A percentile compares a stretch with the other conserved stretches of the same genome.
These are phyloP conservation scores for Eidolon helvum DNA, from an alignment of 2,113 vertebrate species.

Conservation along the genomic window DNA sequence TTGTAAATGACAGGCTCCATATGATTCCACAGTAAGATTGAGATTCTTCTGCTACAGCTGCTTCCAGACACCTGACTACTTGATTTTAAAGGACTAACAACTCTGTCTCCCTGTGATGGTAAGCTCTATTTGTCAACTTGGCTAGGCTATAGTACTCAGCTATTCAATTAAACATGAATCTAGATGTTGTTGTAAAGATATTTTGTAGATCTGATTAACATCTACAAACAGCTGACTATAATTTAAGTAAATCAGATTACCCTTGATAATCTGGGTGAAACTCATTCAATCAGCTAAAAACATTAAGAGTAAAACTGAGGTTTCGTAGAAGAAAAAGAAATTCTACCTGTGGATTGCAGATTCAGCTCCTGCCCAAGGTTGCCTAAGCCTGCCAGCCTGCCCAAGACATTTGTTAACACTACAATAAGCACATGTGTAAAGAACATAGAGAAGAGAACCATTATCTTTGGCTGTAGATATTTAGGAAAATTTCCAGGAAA, in stretches of 20 bases:
- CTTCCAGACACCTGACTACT: neutral
- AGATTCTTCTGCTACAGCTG: neutral
- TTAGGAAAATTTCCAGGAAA: neutral
- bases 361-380: neutral
- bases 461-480: neutral
- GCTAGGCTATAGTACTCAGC: neutral
- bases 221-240: neutral
- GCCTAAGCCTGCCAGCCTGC: neutral
- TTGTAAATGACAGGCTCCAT: neutral
- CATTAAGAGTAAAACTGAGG: neutral
- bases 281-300: neutral
- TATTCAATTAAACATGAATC: neutral
- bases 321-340: neutral
- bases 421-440: neutral
- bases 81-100: neutral
- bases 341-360: neutral
- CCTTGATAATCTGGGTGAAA: neutral
- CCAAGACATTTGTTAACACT: neutral
- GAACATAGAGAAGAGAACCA: neutral
- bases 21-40: neutral
- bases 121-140: neutral
- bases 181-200: neutral
- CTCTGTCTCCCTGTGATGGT: neutral
- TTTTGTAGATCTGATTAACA: neutral
- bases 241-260: neutral